phyloP scores from a whole-genome alignment of 2,888 invertebrate genomes.

The Tyria jacobaeae region DNA sequence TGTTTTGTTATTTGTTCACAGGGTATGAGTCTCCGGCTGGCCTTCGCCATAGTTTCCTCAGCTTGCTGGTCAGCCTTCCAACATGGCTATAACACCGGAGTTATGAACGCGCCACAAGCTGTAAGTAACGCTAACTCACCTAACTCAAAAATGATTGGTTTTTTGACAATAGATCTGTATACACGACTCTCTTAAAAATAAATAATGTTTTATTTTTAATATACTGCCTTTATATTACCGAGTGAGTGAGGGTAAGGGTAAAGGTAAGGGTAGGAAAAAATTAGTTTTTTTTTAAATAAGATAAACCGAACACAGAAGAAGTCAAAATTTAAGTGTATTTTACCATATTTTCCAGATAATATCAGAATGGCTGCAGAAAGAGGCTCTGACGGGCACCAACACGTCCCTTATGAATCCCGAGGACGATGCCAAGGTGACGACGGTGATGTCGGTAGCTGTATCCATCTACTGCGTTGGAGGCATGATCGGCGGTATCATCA shows the following conservation, averaged over 20 bases:
- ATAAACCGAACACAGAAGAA: too few relatives aligned
- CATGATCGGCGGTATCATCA: conserved; percentile 93
- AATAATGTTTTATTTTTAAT: too few relatives aligned
- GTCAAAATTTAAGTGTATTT: too few relatives aligned
- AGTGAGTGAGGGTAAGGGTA: too few relatives aligned
- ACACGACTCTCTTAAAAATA: too few relatives aligned
- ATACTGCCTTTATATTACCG: too few relatives aligned
- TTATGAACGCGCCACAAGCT: conserved; percentile 93
- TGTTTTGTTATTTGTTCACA: conserved; percentile 57
- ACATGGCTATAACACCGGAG: conserved; percentile 98
- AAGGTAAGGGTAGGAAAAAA: too few relatives aligned
- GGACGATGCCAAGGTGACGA: conserved; percentile 81
- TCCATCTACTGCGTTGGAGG: conserved; percentile 95
- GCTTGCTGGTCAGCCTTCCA: conserved; percentile 96
- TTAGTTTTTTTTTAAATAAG: too few relatives aligned
- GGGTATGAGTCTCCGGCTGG: conserved; percentile 90
- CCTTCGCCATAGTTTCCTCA: conserved; percentile 93
- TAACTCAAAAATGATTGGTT: too few relatives aligned
- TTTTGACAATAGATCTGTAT: too few relatives aligned
- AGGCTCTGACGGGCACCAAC: conserved; percentile 78
- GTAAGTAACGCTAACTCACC: conserved; percentile 80
- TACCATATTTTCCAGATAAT: conserved; percentile 87
- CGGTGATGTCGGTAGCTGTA: conserved; percentile 92
- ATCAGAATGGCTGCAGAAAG: conserved; percentile 89
- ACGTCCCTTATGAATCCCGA: conserved; percentile 48